Conservation (phyloP, 2,888 invertebrate species). For the Tanytarsus gracilentus region DNA sequence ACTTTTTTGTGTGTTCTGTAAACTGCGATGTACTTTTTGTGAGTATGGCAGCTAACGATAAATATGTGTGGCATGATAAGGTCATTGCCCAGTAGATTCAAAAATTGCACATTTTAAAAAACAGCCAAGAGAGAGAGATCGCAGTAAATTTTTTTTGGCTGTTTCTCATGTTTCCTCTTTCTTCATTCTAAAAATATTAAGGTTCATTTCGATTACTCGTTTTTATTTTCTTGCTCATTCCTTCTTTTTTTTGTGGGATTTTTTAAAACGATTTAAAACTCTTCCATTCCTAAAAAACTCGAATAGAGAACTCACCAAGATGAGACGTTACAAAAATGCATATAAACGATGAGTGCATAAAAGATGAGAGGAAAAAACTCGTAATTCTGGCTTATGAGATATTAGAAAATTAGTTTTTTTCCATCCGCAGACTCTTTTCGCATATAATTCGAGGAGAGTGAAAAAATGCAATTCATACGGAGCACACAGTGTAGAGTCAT, state of each 20-base stretch:
- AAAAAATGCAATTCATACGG: too few species aligned
- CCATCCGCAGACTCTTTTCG: background rate
- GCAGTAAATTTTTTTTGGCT: conserved; percentile 10
- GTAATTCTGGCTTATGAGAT: background rate
- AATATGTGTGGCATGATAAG: conserved; percentile 26
- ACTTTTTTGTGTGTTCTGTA: conserved; percentile 3
- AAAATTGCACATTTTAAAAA: conserved; percentile 25
- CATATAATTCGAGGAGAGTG: too few species aligned
- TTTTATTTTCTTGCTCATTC: background rate
- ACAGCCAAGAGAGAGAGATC: background rate
- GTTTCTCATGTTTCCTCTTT: background rate
- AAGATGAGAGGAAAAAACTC: background rate
- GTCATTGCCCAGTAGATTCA: conserved; percentile 27
- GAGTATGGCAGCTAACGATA: conserved; percentile 19
- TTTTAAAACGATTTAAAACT: background rate
- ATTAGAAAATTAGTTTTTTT: background rate
- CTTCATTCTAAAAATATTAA: background rate
- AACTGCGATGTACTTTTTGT: too few species aligned
- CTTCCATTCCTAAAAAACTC: background rate
- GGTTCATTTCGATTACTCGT: background rate
- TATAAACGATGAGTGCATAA: background rate
- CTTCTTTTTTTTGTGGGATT: background rate
- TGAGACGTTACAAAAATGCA: too few species aligned
- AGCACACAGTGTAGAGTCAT: too few species aligned
- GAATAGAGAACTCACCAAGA: background rate